Percentiles rank a stretch among this genome's conserved stretches.
phyloP scores from a whole-genome alignment of 2,888 invertebrate genomes.

The Apotomis turbidana region DNA sequence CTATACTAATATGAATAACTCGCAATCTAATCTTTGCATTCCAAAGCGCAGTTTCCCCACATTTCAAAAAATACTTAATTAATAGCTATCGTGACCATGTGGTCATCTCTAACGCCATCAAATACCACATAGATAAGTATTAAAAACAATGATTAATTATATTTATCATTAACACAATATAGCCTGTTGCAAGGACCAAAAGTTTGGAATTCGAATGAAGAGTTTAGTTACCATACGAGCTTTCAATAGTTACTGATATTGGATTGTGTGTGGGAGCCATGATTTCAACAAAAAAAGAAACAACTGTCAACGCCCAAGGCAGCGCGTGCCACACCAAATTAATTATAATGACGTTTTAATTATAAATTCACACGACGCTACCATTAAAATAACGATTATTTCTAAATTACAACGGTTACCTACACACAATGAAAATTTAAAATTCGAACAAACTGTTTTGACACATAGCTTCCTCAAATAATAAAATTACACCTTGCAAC shows the following conservation, averaged over 20 bases:
- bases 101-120: conserved; percentile 8
- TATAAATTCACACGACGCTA: conserved; percentile 67
- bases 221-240: not conserved
- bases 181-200: not conserved
- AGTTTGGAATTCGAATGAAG: not conserved
- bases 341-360: conserved; percentile 70
- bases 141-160: too few species aligned
- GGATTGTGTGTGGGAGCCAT: conserved; percentile 31
- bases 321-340: conserved; percentile 63
- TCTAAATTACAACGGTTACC: conserved; percentile 48
- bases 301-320: conserved; percentile 65
- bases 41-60: not conserved
- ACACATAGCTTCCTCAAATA: conserved; percentile 48
- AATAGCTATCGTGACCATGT: not conserved
- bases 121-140: not conserved
- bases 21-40: too few species aligned
- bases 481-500: conserved; percentile 55
- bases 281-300: conserved; percentile 48
- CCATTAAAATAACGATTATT: conserved; percentile 62
- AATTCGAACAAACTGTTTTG: conserved; percentile 31
- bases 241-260: not conserved
- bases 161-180: not conserved
- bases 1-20: too few species aligned
- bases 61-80: not conserved
- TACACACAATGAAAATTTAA: conserved; percentile 20